Conservation (phyloP, 2,113 vertebrate genomes). For the Nannobrachium achirus region DNA sequence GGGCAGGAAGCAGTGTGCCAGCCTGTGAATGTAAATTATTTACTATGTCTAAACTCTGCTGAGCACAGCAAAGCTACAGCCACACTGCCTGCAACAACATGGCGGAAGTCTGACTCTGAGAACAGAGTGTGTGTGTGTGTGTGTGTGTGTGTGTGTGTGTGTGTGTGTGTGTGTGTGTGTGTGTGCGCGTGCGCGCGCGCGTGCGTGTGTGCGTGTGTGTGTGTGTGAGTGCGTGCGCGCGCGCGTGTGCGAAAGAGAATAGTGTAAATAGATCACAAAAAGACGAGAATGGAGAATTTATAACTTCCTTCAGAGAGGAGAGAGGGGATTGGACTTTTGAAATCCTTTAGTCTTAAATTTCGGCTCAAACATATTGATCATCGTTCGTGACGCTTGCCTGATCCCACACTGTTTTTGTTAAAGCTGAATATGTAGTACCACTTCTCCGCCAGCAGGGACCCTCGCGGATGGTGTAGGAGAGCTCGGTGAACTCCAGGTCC, state of each 20-base stretch:
- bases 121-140: background rate
- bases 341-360: conserved; percentile 10
- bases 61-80: conserved; percentile 67
- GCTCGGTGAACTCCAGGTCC: conserved; percentile 93
- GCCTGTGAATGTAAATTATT: conserved; percentile 76
- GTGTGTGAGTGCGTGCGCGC: conserved; percentile 20
- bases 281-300: no score
- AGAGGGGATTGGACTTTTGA: no score
- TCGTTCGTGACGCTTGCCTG: conserved; percentile 33
- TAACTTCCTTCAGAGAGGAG: no score
- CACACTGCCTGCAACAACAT: conserved; percentile 40
- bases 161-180: conserved; percentile 5
- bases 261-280: no score
- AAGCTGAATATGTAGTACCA: conserved; percentile 78
- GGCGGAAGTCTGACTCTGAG: conserved; percentile 7
- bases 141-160: conserved; percentile 24
- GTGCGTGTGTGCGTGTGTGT: conserved; percentile 5
- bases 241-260: conserved; percentile 18
- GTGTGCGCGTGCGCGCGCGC: conserved; percentile 5
- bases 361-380: conserved; percentile 44
- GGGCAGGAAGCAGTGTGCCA: conserved; percentile 56
- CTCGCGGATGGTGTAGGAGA: conserved; percentile 95
- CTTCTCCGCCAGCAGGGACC: conserved; percentile 94
- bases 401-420: conserved; percentile 47
- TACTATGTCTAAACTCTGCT: conserved; percentile 77